Base-by-base conservation (phyloP, 2,888 invertebrate species). In the Sarcophaga subvicina region DNA sequence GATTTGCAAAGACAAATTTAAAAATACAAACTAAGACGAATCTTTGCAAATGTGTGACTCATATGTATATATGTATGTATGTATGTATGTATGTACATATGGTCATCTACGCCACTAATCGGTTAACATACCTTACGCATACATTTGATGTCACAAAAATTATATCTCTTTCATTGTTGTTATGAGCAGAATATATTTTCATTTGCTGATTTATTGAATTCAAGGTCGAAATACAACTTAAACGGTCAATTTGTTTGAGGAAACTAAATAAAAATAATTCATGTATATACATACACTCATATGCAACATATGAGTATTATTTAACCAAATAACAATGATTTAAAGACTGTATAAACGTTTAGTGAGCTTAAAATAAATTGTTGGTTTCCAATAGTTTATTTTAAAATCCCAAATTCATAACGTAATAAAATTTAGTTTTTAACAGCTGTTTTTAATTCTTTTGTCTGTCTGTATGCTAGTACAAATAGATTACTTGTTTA, bases 181-280 rank as follows among this genome's bases (percentile, higher is more conserved):
- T 59, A 59, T 59, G 14, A 14, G 22, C 75, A 20, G 11, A 27
- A 66, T 37, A 60, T 47, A 62, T 20, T 60, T 45, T 22, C 37
- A 60, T 63, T 60, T 12, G 62, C 70, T 69, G 67, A 81, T 81
- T 75, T 81, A 81, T 76, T 82, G 54, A 76, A 49, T 82, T 82
- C 80, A 80, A 80, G 80, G 80, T 80, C 54, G n/a, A 59, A 25
- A 14, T 49, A 11, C 1, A 54, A 54, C 71, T 81, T 80, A 59
- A 73, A 73, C 66, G 67, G 72, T 67, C 72, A 59, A 71, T 80
- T 72, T 59, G 22, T 67, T 80, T 73, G 47, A 66, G 72, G 66
- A 80, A 80, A 80, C 49, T 72, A 14, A 78, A 62, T 11, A 27
- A 37, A 66, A 67, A 37, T 66, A 54, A 12, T 12, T 54, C 12